Evolutionary conservation across 2,888 invertebrate genomes (phyloP).

Genomic region (Melinaea menophilus): DNA sequence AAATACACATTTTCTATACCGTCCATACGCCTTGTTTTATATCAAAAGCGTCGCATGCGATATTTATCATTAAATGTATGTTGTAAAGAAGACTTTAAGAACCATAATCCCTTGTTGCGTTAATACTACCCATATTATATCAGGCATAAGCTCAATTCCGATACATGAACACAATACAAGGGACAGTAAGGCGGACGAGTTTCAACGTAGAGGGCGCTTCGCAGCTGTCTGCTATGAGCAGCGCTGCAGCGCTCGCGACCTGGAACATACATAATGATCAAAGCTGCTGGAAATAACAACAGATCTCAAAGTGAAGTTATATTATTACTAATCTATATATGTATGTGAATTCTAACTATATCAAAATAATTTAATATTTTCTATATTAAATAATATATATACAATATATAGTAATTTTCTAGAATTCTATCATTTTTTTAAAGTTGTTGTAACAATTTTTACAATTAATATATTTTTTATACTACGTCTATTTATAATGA

Average conservation of each 20-base stretch:
- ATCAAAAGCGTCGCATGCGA: not conserved
- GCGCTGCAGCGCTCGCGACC: constrained; percentile 64
- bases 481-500: no score
- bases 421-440: no score
- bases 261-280: constrained; percentile 38
- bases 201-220: constrained; percentile 30
- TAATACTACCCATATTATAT: not conserved
- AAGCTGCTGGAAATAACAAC: no score
- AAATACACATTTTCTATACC: not conserved
- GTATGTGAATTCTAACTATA: no score
- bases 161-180: constrained; percentile 6
- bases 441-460: no score
- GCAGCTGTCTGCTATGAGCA: constrained; percentile 64
- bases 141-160: constrained; percentile 4
- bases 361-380: no score
- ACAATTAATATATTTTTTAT: no score
- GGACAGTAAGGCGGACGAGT: constrained; percentile 45
- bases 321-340: no score
- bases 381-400: no score
- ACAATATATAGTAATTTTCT: no score
- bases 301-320: no score
- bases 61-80: not conserved
- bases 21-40: not conserved
- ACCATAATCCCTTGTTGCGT: constrained; percentile 3
- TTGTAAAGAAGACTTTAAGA: not conserved